Evolutionary conservation across 2,888 invertebrate genomes (phyloP).

Genomic region (Drosophila subquinaria): DNA sequence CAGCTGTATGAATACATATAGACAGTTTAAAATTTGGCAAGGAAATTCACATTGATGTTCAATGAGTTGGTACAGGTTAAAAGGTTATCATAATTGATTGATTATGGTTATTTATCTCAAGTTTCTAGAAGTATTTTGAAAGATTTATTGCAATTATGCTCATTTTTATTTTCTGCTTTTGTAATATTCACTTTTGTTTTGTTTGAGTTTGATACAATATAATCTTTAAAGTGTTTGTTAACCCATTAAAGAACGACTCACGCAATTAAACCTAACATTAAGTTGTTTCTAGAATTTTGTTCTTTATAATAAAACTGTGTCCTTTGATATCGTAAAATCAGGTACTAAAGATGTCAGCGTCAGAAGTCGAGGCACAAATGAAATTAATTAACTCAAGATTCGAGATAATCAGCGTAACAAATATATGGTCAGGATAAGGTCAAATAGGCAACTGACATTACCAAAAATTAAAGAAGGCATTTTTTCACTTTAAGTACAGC

Average conservation of each 20-base stretch:
- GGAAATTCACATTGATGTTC: not conserved
- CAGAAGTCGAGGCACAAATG: not conserved
- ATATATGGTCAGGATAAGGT: slow-evolving; percentile 46
- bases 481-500: slow-evolving; percentile 20
- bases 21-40: not conserved
- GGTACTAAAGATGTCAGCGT: slow-evolving; percentile 45
- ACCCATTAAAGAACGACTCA: not conserved
- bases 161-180: not conserved
- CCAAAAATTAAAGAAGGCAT: slow-evolving; percentile 9
- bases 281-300: not conserved
- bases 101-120: not conserved
- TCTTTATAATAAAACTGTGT: not conserved
- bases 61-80: not conserved
- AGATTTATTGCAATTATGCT: not conserved
- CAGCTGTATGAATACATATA: slow-evolving; percentile 7
- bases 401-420: slow-evolving; percentile 64
- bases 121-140: not conserved
- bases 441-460: slow-evolving; percentile 4
- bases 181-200: not conserved
- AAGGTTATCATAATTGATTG: not conserved
- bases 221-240: not conserved
- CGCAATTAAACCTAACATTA: not conserved
- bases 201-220: not conserved
- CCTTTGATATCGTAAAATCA: slow-evolving; percentile 38
- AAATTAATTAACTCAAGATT: slow-evolving; percentile 60